These are phyloP conservation scores for Montipora capricornis DNA, from an alignment of 64 coral and sea anemone genomes.

Conservation along the genomic window DNA sequence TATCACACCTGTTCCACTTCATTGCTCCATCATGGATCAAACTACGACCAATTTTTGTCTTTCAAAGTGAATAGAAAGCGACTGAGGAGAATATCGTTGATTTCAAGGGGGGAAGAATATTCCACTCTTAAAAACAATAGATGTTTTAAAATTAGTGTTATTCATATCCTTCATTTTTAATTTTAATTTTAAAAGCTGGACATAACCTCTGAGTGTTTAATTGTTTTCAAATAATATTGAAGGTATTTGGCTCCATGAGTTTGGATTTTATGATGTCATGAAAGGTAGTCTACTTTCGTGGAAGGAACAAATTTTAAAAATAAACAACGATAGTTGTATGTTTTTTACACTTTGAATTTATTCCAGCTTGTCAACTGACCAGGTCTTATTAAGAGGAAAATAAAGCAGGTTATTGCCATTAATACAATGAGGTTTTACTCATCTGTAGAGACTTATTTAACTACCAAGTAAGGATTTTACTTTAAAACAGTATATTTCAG, in stretches of 20 bases:
- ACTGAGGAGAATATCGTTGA: neutral
- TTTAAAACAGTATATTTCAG: slow-evolving; percentile 8
- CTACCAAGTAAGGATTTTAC: neutral
- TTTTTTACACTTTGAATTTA: neutral
- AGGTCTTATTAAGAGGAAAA: too few species aligned
- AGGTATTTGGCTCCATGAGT: too few species aligned
- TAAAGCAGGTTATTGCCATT: neutral
- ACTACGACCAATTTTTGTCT: too few species aligned
- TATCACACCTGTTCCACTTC: too few species aligned
- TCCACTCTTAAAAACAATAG: neutral
- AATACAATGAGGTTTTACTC: slow-evolving; percentile 12
- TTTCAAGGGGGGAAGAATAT: neutral
- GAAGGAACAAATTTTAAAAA: neutral
- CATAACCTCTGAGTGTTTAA: neutral
- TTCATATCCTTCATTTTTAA: neutral
- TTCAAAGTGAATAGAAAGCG: too few species aligned
- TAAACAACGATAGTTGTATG: neutral
- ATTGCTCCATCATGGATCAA: too few species aligned
- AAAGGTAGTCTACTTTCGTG: too few species aligned
- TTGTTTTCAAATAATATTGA: neutral
- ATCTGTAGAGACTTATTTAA: neutral
- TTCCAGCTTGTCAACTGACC: neutral
- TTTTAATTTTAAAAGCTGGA: neutral
- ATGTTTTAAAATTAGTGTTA: neutral
- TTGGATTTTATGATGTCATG: too few species aligned